These are phyloP conservation scores for Ataeniobius toweri DNA, from an alignment of 2,797 vertebrate genomes.

Conservation along the genomic window DNA sequence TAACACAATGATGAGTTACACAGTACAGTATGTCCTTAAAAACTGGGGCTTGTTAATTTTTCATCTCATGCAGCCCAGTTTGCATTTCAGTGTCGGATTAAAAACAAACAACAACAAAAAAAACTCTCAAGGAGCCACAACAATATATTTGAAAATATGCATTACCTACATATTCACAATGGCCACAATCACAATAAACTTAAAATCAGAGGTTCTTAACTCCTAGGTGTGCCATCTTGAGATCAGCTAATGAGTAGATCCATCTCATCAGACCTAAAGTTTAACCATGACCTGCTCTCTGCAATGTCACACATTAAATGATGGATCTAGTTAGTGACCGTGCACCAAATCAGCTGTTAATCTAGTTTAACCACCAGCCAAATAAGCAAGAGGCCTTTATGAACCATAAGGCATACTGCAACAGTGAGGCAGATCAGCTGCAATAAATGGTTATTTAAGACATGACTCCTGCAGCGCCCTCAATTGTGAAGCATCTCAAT, in stretches of 20 bases:
- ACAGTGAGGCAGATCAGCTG: constrained; percentile 56
- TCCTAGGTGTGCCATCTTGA: neutral
- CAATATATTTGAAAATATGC: neutral
- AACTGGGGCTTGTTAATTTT: constrained; percentile 2
- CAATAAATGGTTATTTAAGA: constrained; percentile 43
- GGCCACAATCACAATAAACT: neutral
- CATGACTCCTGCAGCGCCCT: constrained; percentile 25
- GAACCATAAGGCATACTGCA: constrained; percentile 19
- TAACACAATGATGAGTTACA: neutral
- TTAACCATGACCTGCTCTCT: constrained; percentile 5
- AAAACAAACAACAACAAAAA: no score
- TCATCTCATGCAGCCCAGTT: neutral
- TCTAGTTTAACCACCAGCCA: constrained; percentile 31
- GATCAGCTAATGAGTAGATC: constrained; percentile 8
- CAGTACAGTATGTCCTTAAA: neutral
- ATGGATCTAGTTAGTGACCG: constrained; percentile 12
- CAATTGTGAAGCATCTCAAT: constrained; percentile 24
- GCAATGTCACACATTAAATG: constrained; percentile 14
- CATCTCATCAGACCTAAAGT: neutral
- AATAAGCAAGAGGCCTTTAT: constrained; percentile 34
- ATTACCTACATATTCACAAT: neutral
- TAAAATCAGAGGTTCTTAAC: constrained; percentile 1
- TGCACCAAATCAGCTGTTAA: constrained; percentile 28
- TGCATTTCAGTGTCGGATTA: neutral
- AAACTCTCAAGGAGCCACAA: neutral